Evolutionary conservation across 2,888 invertebrate genomes (phyloP).

Genomic region (Ferrisia virgata): DNA sequence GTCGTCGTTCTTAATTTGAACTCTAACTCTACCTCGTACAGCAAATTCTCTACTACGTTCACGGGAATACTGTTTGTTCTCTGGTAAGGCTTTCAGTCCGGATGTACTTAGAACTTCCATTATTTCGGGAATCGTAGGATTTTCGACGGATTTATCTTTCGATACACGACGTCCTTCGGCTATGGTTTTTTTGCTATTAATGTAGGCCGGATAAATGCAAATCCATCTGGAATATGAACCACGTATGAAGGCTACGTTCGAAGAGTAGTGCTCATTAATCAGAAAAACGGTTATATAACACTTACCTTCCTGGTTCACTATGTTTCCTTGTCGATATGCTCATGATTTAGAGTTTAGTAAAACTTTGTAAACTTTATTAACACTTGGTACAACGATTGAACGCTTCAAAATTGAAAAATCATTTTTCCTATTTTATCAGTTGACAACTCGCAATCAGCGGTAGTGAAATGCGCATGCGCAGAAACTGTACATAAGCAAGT

Average conservation of each 20-base stretch:
- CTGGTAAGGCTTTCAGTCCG: slow-evolving; percentile 80
- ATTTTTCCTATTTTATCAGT: too few relatives aligned
- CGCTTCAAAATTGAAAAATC: background rate
- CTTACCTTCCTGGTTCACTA: slow-evolving; percentile 47
- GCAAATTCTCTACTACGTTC: slow-evolving; percentile 87
- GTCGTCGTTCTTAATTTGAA: slow-evolving; percentile 89
- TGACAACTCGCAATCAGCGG: too few relatives aligned
- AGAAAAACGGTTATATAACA: background rate
- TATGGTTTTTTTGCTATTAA: slow-evolving; percentile 88
- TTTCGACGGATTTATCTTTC: slow-evolving; percentile 84
- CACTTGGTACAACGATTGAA: background rate
- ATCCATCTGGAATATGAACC: slow-evolving; percentile 70
- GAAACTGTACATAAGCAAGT: too few relatives aligned
- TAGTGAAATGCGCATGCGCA: background rate
- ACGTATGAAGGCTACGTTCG: background rate
- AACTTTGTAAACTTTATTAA: background rate
- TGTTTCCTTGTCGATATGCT: slow-evolving; percentile 23
- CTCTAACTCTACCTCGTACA: slow-evolving; percentile 81
- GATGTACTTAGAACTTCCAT: slow-evolving; percentile 83
- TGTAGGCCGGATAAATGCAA: slow-evolving; percentile 93
- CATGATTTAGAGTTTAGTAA: background rate
- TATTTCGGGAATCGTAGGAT: slow-evolving; percentile 93
- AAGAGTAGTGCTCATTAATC: background rate
- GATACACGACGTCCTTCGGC: slow-evolving; percentile 84
- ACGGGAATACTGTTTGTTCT: slow-evolving; percentile 86